A percentile compares a stretch with the other conserved stretches of the same genome.
phyloP scores from a whole-genome alignment of 1,140 invertebrate species.

The Tribolium madens region DNA sequence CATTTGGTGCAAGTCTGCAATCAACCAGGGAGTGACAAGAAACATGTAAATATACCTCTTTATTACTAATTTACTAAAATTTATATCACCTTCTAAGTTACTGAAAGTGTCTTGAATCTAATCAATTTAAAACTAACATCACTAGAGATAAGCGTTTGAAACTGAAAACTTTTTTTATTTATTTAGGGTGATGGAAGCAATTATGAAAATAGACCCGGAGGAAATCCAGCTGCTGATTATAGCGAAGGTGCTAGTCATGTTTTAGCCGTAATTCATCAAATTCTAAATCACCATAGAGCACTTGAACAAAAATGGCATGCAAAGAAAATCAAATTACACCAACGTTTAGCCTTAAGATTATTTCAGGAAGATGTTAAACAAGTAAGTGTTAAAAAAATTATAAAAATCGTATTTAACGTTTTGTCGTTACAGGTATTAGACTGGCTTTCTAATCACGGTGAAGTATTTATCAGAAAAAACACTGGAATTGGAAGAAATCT shows the following conservation, averaged over 20 bases:
- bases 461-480: constrained; percentile 97
- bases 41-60: constrained; percentile 74
- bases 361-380: constrained; percentile 97
- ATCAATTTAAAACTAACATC: too few species aligned
- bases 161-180: constrained; percentile 28
- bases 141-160: too few species aligned
- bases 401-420: too few species aligned
- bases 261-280: constrained; percentile 91
- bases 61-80: constrained; percentile 24
- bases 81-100: background rate
- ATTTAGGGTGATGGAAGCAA: constrained; percentile 60
- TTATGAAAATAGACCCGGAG: constrained; percentile 65
- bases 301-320: constrained; percentile 95
- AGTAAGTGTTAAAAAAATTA: constrained; percentile 62
- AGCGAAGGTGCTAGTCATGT: constrained; percentile 93
- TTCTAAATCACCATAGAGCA: constrained; percentile 91
- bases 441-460: constrained; percentile 98
- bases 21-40: constrained; percentile 83
- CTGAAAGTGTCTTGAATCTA: too few species aligned
- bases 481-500: constrained; percentile 95
- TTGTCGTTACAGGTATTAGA: constrained; percentile 82
- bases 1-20: constrained; percentile 96
- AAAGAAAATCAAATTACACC: constrained; percentile 93
- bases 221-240: constrained; percentile 95
- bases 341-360: constrained; percentile 89